These are phyloP conservation scores for Meandrusa payeni DNA, from an alignment of 2,888 invertebrate genomes.

Conservation along the genomic window DNA sequence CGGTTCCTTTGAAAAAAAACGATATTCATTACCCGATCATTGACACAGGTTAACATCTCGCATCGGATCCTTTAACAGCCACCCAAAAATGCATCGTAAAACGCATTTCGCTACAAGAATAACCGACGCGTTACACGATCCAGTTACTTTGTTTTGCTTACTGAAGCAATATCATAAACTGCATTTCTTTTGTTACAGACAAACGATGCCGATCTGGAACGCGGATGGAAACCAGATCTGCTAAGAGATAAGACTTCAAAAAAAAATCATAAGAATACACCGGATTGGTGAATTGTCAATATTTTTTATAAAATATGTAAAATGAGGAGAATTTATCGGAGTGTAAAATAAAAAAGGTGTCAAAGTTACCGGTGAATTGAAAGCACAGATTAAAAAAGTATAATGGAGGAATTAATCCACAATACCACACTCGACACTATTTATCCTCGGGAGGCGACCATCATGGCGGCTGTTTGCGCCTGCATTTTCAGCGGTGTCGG, in stretches of 20 bases:
- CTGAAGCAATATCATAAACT: conserved; percentile 3
- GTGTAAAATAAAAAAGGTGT: conserved; percentile 1
- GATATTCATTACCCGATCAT: too few species aligned
- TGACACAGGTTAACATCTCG: too few species aligned
- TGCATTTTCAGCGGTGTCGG: conserved; percentile 90
- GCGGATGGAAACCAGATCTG: conserved; percentile 10
- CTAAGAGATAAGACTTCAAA: background rate
- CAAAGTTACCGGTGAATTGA: conserved; percentile 2
- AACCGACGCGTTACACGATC: conserved; percentile 4
- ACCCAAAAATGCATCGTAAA: background rate
- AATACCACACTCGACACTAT: conserved; percentile 45
- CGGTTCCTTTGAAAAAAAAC: too few species aligned
- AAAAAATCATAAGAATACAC: too few species aligned
- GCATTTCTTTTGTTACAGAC: conserved; percentile 19
- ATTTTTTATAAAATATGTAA: too few species aligned
- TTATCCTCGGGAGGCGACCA: conserved; percentile 87
- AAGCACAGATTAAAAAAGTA: conserved; percentile 25
- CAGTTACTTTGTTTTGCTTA: conserved; percentile 5
- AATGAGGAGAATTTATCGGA: too few species aligned
- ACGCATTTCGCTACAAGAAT: conserved; percentile 2
- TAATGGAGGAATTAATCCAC: conserved; percentile 43
- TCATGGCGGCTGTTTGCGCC: conserved; percentile 89
- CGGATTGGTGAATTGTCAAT: too few species aligned
- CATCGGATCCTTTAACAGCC: background rate
- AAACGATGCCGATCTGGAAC: background rate